Evolutionary conservation across 2,888 invertebrate genomes (phyloP).

Genomic region (Torymus tubicola): DNA sequence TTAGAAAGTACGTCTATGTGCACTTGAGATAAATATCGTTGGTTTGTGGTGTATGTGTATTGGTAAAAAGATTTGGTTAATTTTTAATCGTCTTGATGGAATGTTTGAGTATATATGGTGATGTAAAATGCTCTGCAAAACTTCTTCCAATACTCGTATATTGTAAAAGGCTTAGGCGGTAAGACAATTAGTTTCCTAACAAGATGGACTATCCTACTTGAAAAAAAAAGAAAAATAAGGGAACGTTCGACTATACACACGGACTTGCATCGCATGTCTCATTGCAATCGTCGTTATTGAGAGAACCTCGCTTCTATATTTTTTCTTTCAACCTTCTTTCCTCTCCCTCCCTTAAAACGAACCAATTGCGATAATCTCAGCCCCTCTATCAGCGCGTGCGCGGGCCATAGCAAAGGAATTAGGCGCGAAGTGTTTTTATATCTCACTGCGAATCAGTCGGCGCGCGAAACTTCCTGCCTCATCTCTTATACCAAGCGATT

Average conservation of each 20-base stretch:
- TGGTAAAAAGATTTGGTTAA: too few relatives aligned
- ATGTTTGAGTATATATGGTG: too few relatives aligned
- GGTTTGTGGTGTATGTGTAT: too few relatives aligned
- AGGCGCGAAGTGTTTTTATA: slow-evolving; percentile 56
- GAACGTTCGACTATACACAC: neutral
- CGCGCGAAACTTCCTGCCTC: slow-evolving; percentile 20
- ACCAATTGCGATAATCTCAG: slow-evolving; percentile 73
- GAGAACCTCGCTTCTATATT: slow-evolving; percentile 54
- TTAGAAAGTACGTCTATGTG: too few relatives aligned
- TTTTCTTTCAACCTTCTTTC: neutral
- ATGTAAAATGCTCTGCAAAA: too few relatives aligned
- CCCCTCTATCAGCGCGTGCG: neutral
- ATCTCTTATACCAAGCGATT: slow-evolving; percentile 38
- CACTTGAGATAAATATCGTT: too few relatives aligned
- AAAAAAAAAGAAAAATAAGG: slow-evolving; percentile 59
- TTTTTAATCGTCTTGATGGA: too few relatives aligned
- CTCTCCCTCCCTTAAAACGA: slow-evolving; percentile 49
- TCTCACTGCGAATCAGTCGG: slow-evolving; percentile 46
- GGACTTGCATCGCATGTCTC: slow-evolving; percentile 65
- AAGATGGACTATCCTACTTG: neutral
- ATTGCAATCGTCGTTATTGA: slow-evolving; percentile 67
- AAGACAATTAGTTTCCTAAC: too few relatives aligned
- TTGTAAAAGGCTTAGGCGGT: too few relatives aligned
- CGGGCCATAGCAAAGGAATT: slow-evolving; percentile 36
- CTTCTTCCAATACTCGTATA: too few relatives aligned